Evolutionary conservation across 2,113 vertebrate genomes (phyloP), one percentile per base, ranked within the genome.

Genomic region (Seriola rivoliana): DNA sequence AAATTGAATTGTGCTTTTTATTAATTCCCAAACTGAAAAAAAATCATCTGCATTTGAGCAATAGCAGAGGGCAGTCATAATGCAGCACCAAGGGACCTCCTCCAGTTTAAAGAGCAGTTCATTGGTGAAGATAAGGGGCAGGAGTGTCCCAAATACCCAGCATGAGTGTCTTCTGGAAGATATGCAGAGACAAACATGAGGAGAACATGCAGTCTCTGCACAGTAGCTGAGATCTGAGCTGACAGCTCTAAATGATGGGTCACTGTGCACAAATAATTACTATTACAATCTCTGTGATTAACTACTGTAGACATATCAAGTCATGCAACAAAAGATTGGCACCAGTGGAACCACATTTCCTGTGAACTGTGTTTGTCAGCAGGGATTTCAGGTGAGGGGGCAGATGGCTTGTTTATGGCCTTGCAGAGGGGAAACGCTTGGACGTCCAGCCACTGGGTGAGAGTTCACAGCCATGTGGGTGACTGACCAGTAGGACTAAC

Each of bases 341-440:
- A 55, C 11, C 38, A 54, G 42, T 19, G 12, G 14, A 34, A 17
- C 13, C n/a, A 17, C 40, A 65, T 19, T 32, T 83, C 21, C 25
- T 71, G 19, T 1, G 62, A 50, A 36, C 44, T 13, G 6, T 81
- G 50, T 40, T 40, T 68, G 40, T 8, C 0, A 29, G n/a, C n/a
- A 32, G 34, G 32, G 62, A 72, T 84, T 82, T 38, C 75, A 82
- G 83, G 83, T 80, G 71, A 88, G 48, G 21, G 75, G 74, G 71
- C 48, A 88, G 11, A 54, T 23, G 19, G 14, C 74, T 75, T 70
- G 78, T 80, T 81, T 68, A 4, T 14, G 11, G 36, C 48, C 42
- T 38, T 55, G 67, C 59, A 34, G 57, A 72, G 34, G 13, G 54
- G 65, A 71, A 62, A 72, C 57, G 46, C 21, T 55, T 10, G 50